Evolutionary conservation across 2,797 vertebrate species (phyloP), one percentile per base, ranked within the genome.

Genomic region (Amblyraja radiata): DNA sequence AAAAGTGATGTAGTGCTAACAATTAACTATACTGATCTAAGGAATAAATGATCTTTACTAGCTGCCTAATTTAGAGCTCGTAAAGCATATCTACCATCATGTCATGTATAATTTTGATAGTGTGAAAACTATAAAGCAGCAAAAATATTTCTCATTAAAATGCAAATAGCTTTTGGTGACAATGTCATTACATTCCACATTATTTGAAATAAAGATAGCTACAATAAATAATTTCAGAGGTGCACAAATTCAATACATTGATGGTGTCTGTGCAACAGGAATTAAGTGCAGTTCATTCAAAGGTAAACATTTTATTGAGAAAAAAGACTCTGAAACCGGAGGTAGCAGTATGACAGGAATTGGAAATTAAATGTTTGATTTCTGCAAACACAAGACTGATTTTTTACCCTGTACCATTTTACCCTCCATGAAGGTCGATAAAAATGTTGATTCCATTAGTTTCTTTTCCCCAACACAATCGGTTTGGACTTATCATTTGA

Each of bases 131-230:
- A 16, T n/a, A 68, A 21, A 68, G 61, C 7, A 68, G n/a, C n/a
- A 88, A 88, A 88, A 36, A 88, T 68, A 21, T 18, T 68, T 68
- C 84, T 88, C 63, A 88, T 88, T 36, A 88, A 88, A 65, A 88
- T 88, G 63, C 63, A 68, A 88, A 88, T 88, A 9, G 84, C 16
- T 21, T 63, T 18, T 68, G 32, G 6, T 88, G 84, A 68, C 84
- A 65, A 68, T 65, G 8, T 88, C 28, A 32, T 65, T 86, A 84
- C 5, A 61, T 25, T 84, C 13, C 21, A 88, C 9, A 68, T 88
- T 88, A 21, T 68, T 88, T 68, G 63, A 68, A 88, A 88, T 36
- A 88, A 21, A 36, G 63, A 88, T n/a, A 84, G 23, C 23, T 4
- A 61, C 54, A 84, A 84, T 61, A 28, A 1, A 61, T 9, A 36